phyloP scores from a whole-genome alignment of 2,113 vertebrate genomes.

The western clawed frog (Xenopus tropicalis) region DNA sequence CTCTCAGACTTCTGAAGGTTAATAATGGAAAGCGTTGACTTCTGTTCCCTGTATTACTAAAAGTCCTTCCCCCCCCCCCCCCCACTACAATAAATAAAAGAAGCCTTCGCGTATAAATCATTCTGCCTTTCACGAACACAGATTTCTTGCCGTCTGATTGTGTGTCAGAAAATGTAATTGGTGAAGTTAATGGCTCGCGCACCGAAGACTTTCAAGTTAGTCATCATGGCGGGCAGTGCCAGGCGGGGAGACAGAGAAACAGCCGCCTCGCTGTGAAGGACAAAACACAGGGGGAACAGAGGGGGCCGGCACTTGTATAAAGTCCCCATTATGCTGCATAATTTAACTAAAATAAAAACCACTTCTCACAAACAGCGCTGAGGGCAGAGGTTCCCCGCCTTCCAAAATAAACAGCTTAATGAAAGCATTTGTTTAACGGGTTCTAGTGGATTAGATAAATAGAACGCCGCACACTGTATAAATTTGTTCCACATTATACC shows the following conservation, averaged over 20 bases:
- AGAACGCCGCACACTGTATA: too few species aligned
- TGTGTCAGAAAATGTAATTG: conserved; percentile 9
- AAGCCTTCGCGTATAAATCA: not conserved
- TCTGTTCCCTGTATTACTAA: too few species aligned
- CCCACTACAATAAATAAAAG: too few species aligned
- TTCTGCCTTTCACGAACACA: not conserved
- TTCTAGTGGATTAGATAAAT: too few species aligned
- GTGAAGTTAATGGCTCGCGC: conserved; percentile 4
- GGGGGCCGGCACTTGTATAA: not conserved
- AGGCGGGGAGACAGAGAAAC: not conserved
- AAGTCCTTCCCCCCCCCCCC: too few species aligned
- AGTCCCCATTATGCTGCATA: not conserved
- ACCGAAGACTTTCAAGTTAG: conserved; percentile 5
- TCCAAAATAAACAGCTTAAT: not conserved
- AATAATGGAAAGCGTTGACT: too few species aligned
- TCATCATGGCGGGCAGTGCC: not conserved
- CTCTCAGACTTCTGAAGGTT: too few species aligned
- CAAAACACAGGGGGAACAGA: not conserved
- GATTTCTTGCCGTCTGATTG: not conserved
- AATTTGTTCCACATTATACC: too few species aligned
- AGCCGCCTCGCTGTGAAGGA: not conserved
- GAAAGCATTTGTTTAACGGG: too few species aligned
- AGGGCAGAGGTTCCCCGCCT: too few species aligned
- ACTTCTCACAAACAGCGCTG: not conserved
- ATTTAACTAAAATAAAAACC: not conserved